A percentile compares a stretch with the other conserved stretches of the same genome.
These are phyloP conservation scores for Glossophaga mutica DNA, from an alignment of 2,797 vertebrate genomes.

Conservation along the genomic window DNA sequence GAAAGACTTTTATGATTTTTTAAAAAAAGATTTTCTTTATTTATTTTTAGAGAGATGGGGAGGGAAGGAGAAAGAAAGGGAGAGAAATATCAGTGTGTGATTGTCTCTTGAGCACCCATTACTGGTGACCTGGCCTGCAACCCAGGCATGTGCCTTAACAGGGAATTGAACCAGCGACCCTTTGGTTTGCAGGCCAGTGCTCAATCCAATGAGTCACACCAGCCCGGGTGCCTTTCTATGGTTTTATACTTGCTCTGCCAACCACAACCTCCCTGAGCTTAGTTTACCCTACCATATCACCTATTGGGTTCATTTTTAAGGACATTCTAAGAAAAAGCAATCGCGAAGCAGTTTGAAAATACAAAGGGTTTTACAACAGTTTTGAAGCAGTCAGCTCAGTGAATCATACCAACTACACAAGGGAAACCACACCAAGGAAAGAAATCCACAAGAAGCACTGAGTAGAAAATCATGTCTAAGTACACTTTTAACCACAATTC, in stretches of 20 bases:
- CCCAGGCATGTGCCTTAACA: too few relatives aligned
- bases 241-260: not conserved
- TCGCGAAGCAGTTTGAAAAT: slow-evolving; percentile 39
- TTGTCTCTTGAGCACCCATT: too few relatives aligned
- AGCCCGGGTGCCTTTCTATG: not conserved
- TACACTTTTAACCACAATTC: slow-evolving; percentile 65
- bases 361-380: slow-evolving; percentile 53
- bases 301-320: slow-evolving; percentile 8
- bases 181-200: too few relatives aligned
- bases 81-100: too few relatives aligned
- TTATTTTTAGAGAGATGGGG: too few relatives aligned
- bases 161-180: too few relatives aligned
- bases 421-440: slow-evolving; percentile 42
- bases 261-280: not conserved
- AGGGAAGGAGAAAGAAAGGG: too few relatives aligned
- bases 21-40: too few relatives aligned
- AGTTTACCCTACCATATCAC: not conserved
- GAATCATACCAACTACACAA: slow-evolving; percentile 49
- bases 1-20: not conserved
- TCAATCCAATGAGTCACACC: too few relatives aligned
- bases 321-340: not conserved
- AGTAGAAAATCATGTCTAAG: not conserved
- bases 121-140: too few relatives aligned
- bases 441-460: not conserved
- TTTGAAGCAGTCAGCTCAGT: slow-evolving; percentile 43